These are phyloP conservation scores for Mythimna albipuncta DNA, from an alignment of 2,888 invertebrate species.

Conservation along the genomic window DNA sequence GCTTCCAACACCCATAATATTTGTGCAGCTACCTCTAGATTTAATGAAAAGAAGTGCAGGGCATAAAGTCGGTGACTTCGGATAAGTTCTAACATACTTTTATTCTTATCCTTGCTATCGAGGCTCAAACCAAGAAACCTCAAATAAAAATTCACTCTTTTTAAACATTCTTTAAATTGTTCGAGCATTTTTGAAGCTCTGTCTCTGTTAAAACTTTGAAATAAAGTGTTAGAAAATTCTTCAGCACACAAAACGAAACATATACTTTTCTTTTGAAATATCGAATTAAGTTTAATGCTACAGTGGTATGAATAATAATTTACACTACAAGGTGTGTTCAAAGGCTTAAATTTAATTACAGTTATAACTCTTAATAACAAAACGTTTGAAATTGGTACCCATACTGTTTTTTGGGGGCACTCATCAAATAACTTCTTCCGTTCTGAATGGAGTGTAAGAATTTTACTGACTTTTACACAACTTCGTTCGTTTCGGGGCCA, in stretches of 20 bases:
- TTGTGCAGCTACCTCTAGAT: slow-evolving; percentile 25
- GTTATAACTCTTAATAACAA: background rate
- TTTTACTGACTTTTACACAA: no score
- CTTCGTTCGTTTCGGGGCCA: no score
- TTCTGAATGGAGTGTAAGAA: no score
- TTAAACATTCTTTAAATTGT: slow-evolving; percentile 34
- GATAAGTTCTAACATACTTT: slow-evolving; percentile 13
- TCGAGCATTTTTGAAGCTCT: slow-evolving; percentile 40
- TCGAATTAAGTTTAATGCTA: slow-evolving; percentile 30
- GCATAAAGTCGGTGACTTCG: slow-evolving; percentile 25
- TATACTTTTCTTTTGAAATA: slow-evolving; percentile 8
- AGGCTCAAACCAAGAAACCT: slow-evolving; percentile 38
- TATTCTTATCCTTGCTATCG: slow-evolving; percentile 8
- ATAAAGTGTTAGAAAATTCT: background rate
- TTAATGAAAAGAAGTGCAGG: slow-evolving; percentile 28
- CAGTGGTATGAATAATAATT: background rate
- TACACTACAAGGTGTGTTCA: slow-evolving; percentile 11
- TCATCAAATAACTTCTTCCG: no score
- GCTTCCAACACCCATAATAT: slow-evolving; percentile 41
- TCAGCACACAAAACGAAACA: background rate
- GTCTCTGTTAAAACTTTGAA: background rate
- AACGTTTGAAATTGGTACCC: no score
- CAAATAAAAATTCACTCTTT: slow-evolving; percentile 40
- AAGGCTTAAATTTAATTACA: background rate
- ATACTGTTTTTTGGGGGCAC: no score